Base-by-base conservation (phyloP, 2,113 vertebrate genomes). In the Motacilla tschutschensis region DNA sequence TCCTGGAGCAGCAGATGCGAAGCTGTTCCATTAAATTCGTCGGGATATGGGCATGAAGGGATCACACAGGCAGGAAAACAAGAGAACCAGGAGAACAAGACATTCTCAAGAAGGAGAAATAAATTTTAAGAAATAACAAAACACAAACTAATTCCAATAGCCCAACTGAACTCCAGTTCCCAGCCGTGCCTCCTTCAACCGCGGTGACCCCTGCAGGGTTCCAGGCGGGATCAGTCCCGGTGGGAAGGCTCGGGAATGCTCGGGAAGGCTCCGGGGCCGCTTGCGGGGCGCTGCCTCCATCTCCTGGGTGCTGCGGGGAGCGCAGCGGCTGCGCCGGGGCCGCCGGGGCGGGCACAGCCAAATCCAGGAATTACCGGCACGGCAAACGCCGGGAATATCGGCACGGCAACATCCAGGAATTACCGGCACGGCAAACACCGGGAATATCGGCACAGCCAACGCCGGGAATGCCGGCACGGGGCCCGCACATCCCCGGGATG, bases 61-160 rank as follows among this genome's bases (percentile, higher is more conserved):
- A n/a, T 4, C 31, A 14, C 64, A 5, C 17, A 8, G 14, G n/a
- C 22, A 33, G n/a, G 28, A 21, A 28, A 63, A 26, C 29, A 3
- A 33, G 31, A 35, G 35, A 48, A 55, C 35, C 9, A 7, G 72
- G 40, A 60, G 40, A 55, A 25, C n/a, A 1, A 5, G 1, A 5
- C 1, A 1, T 2, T 12, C 22, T 6, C 55, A 10, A 10, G 18
- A 6, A 5, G 35, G 21, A 24, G 17, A 53, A 53, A 21, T 4
- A 33, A 36, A 26, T 54, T 18, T 18, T 5, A 21, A 57, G 38
- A 28, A 46, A 12, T 0, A 35, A 43, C 12, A 7, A 43, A 59
- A 8, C 0, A 2, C 3, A 2, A 22, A 7, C 1, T 3, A 9
- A 47, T n/a, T 25, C 18, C n/a, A 14, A 1, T 0, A 12, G 5